Conservation (phyloP, 2,113 vertebrate genomes). For the Campylomormyrus tamandua region DNA sequence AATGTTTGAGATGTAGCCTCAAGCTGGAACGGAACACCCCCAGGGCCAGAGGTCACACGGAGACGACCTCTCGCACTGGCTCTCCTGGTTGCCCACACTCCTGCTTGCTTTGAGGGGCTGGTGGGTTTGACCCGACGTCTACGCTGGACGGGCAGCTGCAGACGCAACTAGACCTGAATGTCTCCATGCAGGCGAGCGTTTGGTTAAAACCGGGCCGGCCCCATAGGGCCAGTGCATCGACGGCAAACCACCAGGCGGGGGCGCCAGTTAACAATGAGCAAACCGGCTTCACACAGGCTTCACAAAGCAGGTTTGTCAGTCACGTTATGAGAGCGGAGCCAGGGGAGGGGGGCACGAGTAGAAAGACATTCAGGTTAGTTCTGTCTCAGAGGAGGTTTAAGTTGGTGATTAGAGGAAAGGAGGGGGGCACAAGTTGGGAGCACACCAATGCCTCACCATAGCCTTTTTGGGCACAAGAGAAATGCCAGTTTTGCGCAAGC, state of each 20-base stretch:
- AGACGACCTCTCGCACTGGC: background rate
- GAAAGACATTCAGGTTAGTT: slow-evolving; percentile 12
- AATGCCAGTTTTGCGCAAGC: slow-evolving; percentile 99
- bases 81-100: background rate
- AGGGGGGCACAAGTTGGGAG: slow-evolving; percentile 44
- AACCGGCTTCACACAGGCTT: background rate
- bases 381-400: background rate
- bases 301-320: background rate
- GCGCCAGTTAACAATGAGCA: background rate
- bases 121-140: background rate
- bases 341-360: background rate
- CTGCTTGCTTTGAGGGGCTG: background rate
- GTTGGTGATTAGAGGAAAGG: background rate
- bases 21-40: background rate
- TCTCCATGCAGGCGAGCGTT: background rate
- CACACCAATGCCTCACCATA: slow-evolving; percentile 89
- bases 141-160: background rate
- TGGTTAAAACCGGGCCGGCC: background rate
- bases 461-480: slow-evolving; percentile 92
- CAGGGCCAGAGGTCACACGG: background rate
- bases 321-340: background rate
- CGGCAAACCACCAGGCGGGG: background rate
- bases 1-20: background rate
- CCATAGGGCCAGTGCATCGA: background rate
- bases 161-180: background rate